A percentile compares a stretch with the other conserved stretches of the same genome.
Conservation (phyloP, 2,888 invertebrate genomes). For the Tetranychus truncatus region DNA sequence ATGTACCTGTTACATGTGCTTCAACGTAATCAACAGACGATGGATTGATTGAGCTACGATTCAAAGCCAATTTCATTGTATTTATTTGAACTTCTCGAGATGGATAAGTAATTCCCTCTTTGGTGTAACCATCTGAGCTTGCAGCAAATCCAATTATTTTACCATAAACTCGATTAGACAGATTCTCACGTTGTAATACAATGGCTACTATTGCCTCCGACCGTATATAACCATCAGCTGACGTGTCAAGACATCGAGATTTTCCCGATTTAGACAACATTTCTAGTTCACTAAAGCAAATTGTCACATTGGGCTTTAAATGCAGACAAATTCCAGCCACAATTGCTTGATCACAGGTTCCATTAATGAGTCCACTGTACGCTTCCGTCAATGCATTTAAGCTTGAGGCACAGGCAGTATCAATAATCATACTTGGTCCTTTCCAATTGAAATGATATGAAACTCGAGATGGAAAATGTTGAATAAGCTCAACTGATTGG, state of each 20-base stretch:
- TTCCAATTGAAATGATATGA: conserved; percentile 55
- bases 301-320: conserved; percentile 36
- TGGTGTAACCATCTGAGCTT: conserved; percentile 82
- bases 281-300: conserved; percentile 37
- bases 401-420: conserved; percentile 22
- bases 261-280: conserved; percentile 38
- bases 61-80: conserved; percentile 25
- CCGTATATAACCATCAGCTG: conserved; percentile 58
- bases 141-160: conserved; percentile 67
- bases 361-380: conserved; percentile 41
- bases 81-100: conserved; percentile 55
- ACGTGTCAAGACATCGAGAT: conserved; percentile 30
- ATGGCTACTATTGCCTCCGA: conserved; percentile 54
- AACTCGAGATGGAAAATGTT: not conserved
- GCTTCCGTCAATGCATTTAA: conserved; percentile 29
- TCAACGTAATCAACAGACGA: conserved; percentile 37
- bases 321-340: conserved; percentile 38
- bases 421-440: conserved; percentile 34
- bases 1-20: conserved; percentile 52
- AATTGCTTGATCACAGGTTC: conserved; percentile 42
- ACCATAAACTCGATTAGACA: conserved; percentile 56
- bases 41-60: conserved; percentile 21
- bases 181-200: conserved; percentile 51
- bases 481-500: not conserved
- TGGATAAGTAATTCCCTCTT: conserved; percentile 71